Evolutionary conservation across 2,797 vertebrate species (phyloP), one percentile per base, ranked within the genome.

Genomic region (Pteropus rufus): DNA sequence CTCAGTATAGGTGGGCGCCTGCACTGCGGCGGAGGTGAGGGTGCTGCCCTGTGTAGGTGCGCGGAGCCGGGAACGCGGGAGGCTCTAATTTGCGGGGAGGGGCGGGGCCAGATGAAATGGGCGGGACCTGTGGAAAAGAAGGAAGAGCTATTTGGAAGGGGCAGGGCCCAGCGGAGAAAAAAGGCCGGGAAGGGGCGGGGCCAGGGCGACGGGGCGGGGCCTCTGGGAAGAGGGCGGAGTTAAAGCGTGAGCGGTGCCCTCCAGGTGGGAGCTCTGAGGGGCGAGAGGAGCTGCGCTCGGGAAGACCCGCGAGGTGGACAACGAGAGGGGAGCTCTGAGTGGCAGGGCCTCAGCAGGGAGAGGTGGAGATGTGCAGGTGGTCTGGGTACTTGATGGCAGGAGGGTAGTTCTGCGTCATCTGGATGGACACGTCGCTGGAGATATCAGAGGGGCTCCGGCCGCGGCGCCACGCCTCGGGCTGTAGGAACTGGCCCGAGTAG

Each of bases 401-500:
- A 1, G 99, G 99, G 2, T 99, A 99, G 89, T 98, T 98, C 98
- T 99, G 99, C 87, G 99, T 99, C 98, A 99, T 99, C 98, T 99
- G 99, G 97, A 99, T 99, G 98, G 99, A 99, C 93, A 99, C 99
- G 96, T 99, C 99, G 1, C 99, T 99, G 96, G 99, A 99, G 96
- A 99, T 98, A 93, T 99, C 99, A 0, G 99, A 99, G 79, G 99
- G 98, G 92, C 99, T 99, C 97, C 99, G 99, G 34, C 98, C 99
- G 2, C 99, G 98, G 64, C 99, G 99, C 26, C 99, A 99, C 16
- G 99, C 99, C n/a, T 99, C 99, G 0, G 99, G 99, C 97, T 99
- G 99, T 85, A 99, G 99, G 97, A 99, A 99, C 98, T 99, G 99
- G 49, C 99, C 99, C 0, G 99, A 99, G 95, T 99, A 99, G 98